Evolutionary conservation across 2,113 vertebrate species (phyloP), one percentile per base, ranked within the genome.

Genomic region (Hemiprocne comata): DNA sequence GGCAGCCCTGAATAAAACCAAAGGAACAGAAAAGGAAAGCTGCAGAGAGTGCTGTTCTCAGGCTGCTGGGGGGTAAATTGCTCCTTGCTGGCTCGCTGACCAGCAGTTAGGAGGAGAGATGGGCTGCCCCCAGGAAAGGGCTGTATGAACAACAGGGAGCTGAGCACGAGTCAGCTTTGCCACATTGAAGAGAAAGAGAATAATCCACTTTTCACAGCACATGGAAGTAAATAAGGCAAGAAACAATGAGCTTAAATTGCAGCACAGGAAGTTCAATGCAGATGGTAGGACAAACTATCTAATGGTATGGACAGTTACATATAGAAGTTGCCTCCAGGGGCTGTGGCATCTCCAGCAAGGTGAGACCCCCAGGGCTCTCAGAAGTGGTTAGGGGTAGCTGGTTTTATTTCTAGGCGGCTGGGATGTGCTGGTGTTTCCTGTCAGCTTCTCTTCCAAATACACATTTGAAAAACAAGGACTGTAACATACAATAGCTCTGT

Each of bases 71-170:
- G 18, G 33, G 10, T 61, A 23, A 33, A 16, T 4, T 8, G 19
- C 17, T 34, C 31, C 13, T 16, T 5, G 2, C 24, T 82, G 82
- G 18, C 65, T 67, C 1, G 0, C 16, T 7, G 2, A 53, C 21
- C 36, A 17, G 67, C 38, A 24, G 2, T 2, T 7, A 42, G 36
- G 44, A 4, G 5, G 34, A 80, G 16, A 8, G 1, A 1, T 13
- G 51, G 54, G 31, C 19, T 66, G 16, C 48, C 29, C 34, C 38
- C 19, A 11, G 0, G 0, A 8, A 19, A 71, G 55, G 21, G 28
- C 21, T 1, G 2, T 36, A 11, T 24, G 44, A 66, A 12, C 69
- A 24, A 46, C 0, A 0, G 24, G 17, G 20, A 79, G 10, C 28
- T 79, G 67, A 79, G 50, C 4, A 67, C 15, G 66, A 6, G 24